Evolutionary conservation across 2,888 invertebrate species (phyloP).

Genomic region (Hypercompe scribonia): DNA sequence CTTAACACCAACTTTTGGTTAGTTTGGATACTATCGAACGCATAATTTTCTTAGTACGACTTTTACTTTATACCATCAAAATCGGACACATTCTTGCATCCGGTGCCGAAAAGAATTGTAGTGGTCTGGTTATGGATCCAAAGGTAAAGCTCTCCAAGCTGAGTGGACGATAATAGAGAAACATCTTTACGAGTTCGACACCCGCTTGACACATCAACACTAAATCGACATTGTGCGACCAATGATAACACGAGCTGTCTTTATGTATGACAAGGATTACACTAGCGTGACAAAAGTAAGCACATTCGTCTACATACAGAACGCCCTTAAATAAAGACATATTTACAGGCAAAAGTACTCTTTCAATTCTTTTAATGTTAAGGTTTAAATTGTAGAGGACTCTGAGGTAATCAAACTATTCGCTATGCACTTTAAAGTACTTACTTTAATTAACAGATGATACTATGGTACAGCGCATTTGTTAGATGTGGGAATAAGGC

Average conservation of each 20-base stretch:
- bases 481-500: background rate
- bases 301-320: background rate
- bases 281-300: conserved; percentile 34
- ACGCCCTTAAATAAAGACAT: background rate
- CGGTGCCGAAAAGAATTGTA: conserved; percentile 13
- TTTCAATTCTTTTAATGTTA: background rate
- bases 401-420: no score
- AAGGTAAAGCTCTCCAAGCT: conserved; percentile 66
- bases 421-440: no score
- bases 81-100: background rate
- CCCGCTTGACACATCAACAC: conserved; percentile 80
- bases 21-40: background rate
- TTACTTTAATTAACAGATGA: background rate
- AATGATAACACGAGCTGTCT: conserved; percentile 41
- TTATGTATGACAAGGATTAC: conserved; percentile 52
- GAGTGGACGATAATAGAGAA: conserved; percentile 79
- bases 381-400: background rate
- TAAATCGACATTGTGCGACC: conserved; percentile 57
- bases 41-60: background rate
- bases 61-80: background rate
- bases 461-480: no score
- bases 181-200: conserved; percentile 80
- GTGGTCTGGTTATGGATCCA: conserved; percentile 58
- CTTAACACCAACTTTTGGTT: background rate
- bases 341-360: background rate